Conservation (phyloP, 2,797 vertebrate genomes). For the Bradypodion ventrale region DNA sequence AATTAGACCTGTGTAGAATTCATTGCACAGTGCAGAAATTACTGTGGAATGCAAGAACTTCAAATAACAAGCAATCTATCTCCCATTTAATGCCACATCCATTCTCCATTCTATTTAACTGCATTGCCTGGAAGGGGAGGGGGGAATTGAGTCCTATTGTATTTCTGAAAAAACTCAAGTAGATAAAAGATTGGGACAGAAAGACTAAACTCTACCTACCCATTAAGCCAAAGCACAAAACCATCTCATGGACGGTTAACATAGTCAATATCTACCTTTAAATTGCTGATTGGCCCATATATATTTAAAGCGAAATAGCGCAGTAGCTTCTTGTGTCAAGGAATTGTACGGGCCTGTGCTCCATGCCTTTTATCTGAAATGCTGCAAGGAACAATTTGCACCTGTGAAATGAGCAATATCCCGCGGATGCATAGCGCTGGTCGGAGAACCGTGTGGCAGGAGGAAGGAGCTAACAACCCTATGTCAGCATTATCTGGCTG, state of each 20-base stretch:
- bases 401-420: not conserved
- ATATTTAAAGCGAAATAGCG: not conserved
- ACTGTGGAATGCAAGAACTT: no score
- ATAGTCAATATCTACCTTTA: conserved; percentile 4
- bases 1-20: not conserved
- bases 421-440: not conserved
- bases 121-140: no score
- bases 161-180: not conserved
- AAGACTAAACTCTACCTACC: not conserved
- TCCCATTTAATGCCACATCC: not conserved
- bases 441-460: not conserved
- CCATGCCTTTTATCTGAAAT: not conserved
- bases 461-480: not conserved
- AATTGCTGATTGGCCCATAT: conserved; percentile 23
- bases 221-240: conserved; percentile 4
- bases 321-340: not conserved
- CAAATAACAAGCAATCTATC: no score
- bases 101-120: not conserved
- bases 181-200: not conserved
- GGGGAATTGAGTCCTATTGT: not conserved
- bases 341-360: not conserved
- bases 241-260: not conserved
- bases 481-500: not conserved
- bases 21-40: not conserved
- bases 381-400: conserved; percentile 24